phyloP scores from a whole-genome alignment of 2,888 invertebrate genomes.

The Andrena haemorrhoa region DNA sequence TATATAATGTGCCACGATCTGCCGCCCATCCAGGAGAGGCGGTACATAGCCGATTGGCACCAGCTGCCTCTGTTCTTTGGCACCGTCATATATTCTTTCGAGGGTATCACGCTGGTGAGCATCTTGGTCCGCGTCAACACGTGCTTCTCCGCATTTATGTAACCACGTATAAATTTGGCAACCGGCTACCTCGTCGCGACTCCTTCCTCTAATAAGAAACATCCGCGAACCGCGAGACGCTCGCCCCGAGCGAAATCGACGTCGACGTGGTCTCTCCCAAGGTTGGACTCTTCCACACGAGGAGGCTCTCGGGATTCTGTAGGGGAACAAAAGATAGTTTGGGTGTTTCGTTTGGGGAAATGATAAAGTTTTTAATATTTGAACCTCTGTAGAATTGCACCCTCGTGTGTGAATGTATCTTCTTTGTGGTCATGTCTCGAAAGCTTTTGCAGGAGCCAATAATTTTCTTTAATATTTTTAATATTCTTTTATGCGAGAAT shows the following conservation, averaged over 20 bases:
- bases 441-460: no score
- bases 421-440: no score
- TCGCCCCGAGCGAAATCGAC: neutral
- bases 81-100: constrained; percentile 98
- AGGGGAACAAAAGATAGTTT: neutral
- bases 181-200: constrained; percentile 5
- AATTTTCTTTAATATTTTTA: no score
- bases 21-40: constrained; percentile 88
- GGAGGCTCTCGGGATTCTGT: neutral
- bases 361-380: neutral
- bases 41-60: constrained; percentile 87
- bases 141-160: constrained; percentile 24
- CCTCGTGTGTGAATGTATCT: no score
- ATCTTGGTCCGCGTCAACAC: neutral
- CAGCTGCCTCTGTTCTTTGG: constrained; percentile 96
- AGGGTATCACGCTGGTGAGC: constrained; percentile 95
- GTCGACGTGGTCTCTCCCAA: neutral
- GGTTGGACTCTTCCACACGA: neutral
- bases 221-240: no score
- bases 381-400: neutral
- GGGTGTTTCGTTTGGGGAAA: neutral
- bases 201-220: neutral
- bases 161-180: constrained; percentile 48
- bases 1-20: constrained; percentile 91
- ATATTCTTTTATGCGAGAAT: no score